phyloP scores from a whole-genome alignment of 2,113 vertebrate genomes.

The Cyanoliseus patagonus region DNA sequence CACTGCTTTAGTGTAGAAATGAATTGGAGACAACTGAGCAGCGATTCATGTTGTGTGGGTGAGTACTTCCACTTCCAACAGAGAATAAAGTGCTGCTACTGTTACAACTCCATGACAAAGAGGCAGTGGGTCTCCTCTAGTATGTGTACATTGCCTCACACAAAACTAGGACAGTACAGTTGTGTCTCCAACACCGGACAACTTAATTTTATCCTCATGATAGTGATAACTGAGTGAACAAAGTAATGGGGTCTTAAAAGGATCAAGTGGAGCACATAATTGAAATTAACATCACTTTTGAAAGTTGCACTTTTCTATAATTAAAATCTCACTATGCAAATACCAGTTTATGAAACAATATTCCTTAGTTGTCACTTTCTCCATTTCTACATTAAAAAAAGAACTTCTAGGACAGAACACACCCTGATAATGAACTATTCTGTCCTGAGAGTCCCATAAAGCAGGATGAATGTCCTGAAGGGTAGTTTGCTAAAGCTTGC shows the following conservation, averaged over 20 bases:
- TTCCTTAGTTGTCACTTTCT: neutral
- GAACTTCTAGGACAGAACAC: neutral
- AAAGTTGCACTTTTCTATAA: conserved; percentile 27
- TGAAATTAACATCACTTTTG: conserved; percentile 28
- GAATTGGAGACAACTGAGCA: neutral
- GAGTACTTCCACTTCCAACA: neutral
- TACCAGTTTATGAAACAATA: neutral
- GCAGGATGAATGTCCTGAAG: neutral
- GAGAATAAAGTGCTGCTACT: neutral
- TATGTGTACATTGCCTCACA: neutral
- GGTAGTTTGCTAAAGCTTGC: neutral
- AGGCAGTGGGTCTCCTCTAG: neutral
- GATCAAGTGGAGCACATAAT: conserved; percentile 18
- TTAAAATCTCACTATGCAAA: conserved; percentile 40
- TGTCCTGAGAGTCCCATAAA: neutral
- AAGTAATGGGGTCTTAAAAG: conserved; percentile 2
- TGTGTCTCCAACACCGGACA: neutral
- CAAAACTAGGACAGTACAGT: neutral
- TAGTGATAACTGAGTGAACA: neutral
- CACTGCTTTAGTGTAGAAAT: neutral
- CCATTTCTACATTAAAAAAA: neutral
- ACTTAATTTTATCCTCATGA: neutral
- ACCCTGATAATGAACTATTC: neutral
- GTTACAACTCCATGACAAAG: neutral
- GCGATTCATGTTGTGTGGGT: neutral